Base-by-base conservation (phyloP, 1,140 invertebrate genomes). In the Reticulitermes speratus region DNA sequence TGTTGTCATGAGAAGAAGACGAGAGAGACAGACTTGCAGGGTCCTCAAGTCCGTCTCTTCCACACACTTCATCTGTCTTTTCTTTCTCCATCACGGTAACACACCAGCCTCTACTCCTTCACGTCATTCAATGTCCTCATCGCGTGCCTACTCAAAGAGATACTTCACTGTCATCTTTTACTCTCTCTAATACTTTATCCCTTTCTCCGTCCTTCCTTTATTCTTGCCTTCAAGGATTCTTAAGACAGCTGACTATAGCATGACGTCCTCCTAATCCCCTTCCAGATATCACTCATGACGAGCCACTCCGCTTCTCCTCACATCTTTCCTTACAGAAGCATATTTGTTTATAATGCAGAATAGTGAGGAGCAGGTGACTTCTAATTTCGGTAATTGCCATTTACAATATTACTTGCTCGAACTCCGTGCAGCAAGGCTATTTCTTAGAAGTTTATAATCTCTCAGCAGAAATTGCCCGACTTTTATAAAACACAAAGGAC, bases 211-310 rank as follows among this genome's bases (percentile, higher is more conserved):
- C 23, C 82, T 23, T 14, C 14, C 16, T 44, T 38, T 82, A 16
- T 82, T 16, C 82, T 21, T 38, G 12, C 23, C 44, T 44, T 84
- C 83, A 44, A 84, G 48, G 38, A 52, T 45, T 44, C 48, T 84
- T 14, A 84, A 32, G 32, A 84, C 83, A 44, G 83, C 83, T 84
- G 83, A 84, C 83, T 84, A 44, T 19, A 84, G 83, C 48, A 19
- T 44, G 32, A 44, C 32, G 9, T 32, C 25, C 44, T 48, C 19
- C 21, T 82, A 38, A 12, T 38, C 44, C 44, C 23, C 19, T 21
- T 38, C 23, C 82, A 23, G 32, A 45, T 32, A 84, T 84, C 65
- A 30, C 65, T 75, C 65, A 30, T 75, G n/a, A 75, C n/a, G 1
- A 75, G n/a, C 7, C 65, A 25, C 7, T 16, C n/a, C 3, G n/a